Evolutionary conservation across 2,797 vertebrate genomes (phyloP).

Genomic region (Chloroceryle amazona): DNA sequence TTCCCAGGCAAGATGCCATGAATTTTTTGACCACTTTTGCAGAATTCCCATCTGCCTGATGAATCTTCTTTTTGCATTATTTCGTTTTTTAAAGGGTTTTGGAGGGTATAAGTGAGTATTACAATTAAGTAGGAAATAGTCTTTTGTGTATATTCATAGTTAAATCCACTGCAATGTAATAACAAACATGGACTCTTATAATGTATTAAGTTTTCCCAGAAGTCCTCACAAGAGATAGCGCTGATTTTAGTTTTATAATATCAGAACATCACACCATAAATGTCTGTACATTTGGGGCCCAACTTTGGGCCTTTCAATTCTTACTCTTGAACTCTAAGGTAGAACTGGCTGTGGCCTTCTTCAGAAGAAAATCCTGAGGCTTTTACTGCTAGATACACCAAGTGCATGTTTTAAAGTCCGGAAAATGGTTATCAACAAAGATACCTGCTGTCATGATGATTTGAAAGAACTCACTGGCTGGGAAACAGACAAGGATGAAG

Average conservation of each 20-base stretch:
- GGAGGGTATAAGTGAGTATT: not conserved
- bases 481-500: conserved; percentile 2
- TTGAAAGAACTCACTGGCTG: not conserved
- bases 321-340: not conserved
- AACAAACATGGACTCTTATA: not conserved
- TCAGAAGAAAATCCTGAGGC: not conserved
- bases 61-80: not conserved
- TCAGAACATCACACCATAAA: not conserved
- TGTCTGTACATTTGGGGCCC: not conserved
- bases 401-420: not conserved
- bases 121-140: not conserved
- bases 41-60: not conserved
- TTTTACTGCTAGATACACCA: not conserved
- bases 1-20: not conserved
- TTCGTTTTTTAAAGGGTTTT: not conserved
- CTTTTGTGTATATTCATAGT: not conserved
- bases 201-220: not conserved
- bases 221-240: not conserved
- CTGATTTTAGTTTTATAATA: not conserved
- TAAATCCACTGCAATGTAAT: not conserved
- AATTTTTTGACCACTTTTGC: not conserved
- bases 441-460: not conserved
- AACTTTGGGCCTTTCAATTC: not conserved
- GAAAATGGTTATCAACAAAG: not conserved
- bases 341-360: not conserved